phyloP scores from a whole-genome alignment of 64 coral and sea anemone species.

The Montipora cactus region DNA sequence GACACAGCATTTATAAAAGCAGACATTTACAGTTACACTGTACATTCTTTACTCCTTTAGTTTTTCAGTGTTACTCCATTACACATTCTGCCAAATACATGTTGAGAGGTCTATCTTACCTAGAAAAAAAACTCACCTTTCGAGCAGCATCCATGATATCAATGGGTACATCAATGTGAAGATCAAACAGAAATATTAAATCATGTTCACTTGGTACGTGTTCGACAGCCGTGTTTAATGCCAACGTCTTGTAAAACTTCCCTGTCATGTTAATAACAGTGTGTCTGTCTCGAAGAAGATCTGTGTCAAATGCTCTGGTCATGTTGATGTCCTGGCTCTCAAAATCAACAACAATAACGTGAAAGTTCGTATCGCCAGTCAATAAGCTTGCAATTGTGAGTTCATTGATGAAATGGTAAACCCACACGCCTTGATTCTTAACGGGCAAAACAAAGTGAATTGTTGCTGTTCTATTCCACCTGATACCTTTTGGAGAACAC shows the following conservation, averaged over 20 bases:
- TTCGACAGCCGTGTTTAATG: slow-evolving; percentile 54
- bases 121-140: not conserved
- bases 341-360: slow-evolving; percentile 50
- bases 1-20: too few relatives aligned
- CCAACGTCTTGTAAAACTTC: slow-evolving; percentile 62
- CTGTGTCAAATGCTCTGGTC: slow-evolving; percentile 28
- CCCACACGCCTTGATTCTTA: slow-evolving; percentile 47
- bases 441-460: slow-evolving; percentile 29
- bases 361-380: slow-evolving; percentile 37
- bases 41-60: too few relatives aligned
- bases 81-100: not conserved
- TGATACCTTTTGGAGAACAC: slow-evolving; percentile 26
- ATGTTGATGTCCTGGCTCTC: slow-evolving; percentile 62
- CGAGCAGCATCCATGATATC: slow-evolving; percentile 33
- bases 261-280: slow-evolving; percentile 48
- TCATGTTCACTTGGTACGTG: slow-evolving; percentile 12
- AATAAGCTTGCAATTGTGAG: not conserved
- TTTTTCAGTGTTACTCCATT: too few relatives aligned
- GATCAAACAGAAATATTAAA: slow-evolving; percentile 52
- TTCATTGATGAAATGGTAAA: slow-evolving; percentile 40
- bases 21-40: too few relatives aligned
- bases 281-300: slow-evolving; percentile 41
- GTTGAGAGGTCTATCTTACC: too few relatives aligned
- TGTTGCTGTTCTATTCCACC: slow-evolving; percentile 19
- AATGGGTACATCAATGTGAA: slow-evolving; percentile 36